Percentiles rank a stretch among this genome's conserved stretches.
Evolutionary conservation across 2,888 invertebrate genomes (phyloP).

Genomic region (Venusia cambrica): DNA sequence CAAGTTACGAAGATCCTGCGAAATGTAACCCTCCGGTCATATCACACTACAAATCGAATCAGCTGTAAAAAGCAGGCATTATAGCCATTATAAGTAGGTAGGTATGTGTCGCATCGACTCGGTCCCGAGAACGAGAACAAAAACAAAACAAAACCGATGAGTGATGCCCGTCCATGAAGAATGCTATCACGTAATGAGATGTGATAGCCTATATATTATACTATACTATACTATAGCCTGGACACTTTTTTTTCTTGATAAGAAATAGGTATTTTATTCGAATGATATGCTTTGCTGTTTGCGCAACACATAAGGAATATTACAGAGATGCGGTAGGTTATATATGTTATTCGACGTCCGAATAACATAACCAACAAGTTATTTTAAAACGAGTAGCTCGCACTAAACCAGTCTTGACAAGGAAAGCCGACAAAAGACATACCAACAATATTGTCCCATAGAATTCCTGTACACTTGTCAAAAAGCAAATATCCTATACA

Average conservation of each 20-base stretch:
- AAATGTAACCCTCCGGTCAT: no score
- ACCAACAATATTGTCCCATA: constrained; percentile 59
- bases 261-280: no score
- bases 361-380: constrained; percentile 16
- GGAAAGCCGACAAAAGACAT: constrained; percentile 34
- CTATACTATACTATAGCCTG: no score
- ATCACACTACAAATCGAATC: no score
- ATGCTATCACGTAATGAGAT: constrained; percentile 25
- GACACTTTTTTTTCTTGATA: no score
- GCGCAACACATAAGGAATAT: no score
- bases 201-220: constrained; percentile 7
- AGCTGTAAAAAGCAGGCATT: constrained; percentile 1
- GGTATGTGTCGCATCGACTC: constrained; percentile 17
- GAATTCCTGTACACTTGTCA: constrained; percentile 71
- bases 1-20: no score
- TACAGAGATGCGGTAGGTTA: background rate
- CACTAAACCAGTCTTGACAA: constrained; percentile 1
- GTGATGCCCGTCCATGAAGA: constrained; percentile 23
- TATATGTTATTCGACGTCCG: constrained; percentile 5
- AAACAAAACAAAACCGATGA: constrained; percentile 20
- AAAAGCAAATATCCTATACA: constrained; percentile 71
- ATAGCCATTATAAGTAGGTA: no score
- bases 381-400: constrained; percentile 28
- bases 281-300: background rate
- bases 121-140: no score